These are phyloP conservation scores for Scopus umbretta DNA, from an alignment of 2,113 vertebrate species.

Conservation along the genomic window DNA sequence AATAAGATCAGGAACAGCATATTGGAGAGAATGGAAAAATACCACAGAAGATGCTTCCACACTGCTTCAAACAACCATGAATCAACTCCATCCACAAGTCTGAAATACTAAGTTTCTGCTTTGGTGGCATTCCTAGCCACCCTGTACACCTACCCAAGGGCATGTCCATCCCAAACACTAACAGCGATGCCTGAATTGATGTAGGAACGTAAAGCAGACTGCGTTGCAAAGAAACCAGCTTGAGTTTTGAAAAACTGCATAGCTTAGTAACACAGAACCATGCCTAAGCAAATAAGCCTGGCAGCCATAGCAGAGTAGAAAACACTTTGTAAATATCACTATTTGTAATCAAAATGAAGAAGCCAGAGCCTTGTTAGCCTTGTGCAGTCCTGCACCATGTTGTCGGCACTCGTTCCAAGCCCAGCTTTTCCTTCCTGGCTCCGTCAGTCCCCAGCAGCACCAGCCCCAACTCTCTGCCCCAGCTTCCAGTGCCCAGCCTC, in stretches of 20 bases:
- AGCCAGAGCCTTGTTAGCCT: background rate
- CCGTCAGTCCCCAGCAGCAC: background rate
- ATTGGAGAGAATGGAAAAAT: background rate
- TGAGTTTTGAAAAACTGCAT: background rate
- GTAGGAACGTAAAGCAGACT: background rate
- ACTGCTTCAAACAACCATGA: background rate
- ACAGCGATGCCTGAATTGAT: background rate
- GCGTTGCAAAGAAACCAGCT: background rate
- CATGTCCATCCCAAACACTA: background rate
- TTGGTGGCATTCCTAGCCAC: background rate
- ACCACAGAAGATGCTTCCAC: background rate
- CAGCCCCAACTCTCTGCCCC: background rate
- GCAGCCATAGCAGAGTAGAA: background rate
- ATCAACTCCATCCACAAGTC: background rate
- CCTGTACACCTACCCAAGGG: background rate
- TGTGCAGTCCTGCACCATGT: background rate
- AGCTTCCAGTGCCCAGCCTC: background rate
- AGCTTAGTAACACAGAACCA: background rate
- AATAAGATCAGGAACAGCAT: background rate
- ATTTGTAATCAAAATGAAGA: background rate
- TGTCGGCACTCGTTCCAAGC: background rate
- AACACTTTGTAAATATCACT: background rate
- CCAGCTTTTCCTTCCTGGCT: background rate
- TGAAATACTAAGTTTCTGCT: background rate
- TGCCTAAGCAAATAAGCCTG: background rate